Evolutionary conservation across 2,797 vertebrate genomes (phyloP).

Genomic region (Gastrophryne carolinensis): DNA sequence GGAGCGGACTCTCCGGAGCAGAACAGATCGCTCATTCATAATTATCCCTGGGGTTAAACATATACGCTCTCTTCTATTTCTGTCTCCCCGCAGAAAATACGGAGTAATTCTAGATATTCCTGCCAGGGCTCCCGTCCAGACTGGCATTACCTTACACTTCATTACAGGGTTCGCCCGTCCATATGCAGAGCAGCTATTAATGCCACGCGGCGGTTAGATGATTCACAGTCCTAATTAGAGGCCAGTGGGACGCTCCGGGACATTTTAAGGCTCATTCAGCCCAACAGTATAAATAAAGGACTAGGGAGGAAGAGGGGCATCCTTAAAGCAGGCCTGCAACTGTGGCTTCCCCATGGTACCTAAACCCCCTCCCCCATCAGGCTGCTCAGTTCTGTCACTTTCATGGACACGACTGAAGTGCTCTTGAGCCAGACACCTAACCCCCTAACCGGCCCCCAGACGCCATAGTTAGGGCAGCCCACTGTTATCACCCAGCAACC

Average conservation of each 20-base stretch:
- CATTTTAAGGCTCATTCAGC: not conserved
- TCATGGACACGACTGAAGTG: too few species aligned
- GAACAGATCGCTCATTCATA: not conserved
- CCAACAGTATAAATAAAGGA: not conserved
- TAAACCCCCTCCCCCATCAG: too few species aligned
- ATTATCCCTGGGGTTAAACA: not conserved
- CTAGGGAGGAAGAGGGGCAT: not conserved
- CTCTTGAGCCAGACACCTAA: too few species aligned
- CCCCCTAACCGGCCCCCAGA: too few species aligned
- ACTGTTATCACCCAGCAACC: too few species aligned
- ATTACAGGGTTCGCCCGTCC: slow-evolving; percentile 23
- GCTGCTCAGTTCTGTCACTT: too few species aligned
- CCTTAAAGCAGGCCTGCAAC: too few species aligned
- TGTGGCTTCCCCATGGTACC: not conserved
- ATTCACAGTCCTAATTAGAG: slow-evolving; percentile 20
- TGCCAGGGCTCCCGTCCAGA: not conserved
- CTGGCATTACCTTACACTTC: slow-evolving; percentile 17
- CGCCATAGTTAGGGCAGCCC: too few species aligned
- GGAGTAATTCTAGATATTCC: not conserved
- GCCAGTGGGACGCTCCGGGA: not conserved
- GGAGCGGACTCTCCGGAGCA: not conserved
- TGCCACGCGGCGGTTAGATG: not conserved
- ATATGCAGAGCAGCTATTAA: slow-evolving; percentile 11
- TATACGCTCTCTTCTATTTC: not conserved
- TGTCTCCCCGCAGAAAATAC: not conserved